These are phyloP conservation scores for Podilymbus podiceps DNA, from an alignment of 2,113 vertebrate species.

Conservation along the genomic window DNA sequence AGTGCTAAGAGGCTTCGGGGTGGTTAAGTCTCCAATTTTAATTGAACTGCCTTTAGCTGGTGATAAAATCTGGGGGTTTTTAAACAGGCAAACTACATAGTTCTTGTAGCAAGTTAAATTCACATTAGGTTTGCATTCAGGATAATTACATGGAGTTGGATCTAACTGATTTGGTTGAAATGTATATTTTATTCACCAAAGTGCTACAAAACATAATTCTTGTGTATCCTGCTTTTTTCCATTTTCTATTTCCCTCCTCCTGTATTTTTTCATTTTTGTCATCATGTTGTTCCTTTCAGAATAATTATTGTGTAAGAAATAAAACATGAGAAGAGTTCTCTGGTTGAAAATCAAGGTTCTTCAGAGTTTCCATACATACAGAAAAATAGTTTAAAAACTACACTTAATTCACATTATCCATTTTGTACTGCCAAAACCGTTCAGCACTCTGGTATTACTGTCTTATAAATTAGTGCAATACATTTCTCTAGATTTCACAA, in stretches of 20 bases:
- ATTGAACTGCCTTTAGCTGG: slow-evolving; percentile 40
- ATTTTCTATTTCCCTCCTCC: neutral
- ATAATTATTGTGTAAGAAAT: neutral
- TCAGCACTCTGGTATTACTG: neutral
- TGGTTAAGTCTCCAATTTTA: slow-evolving; percentile 36
- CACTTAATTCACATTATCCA: neutral
- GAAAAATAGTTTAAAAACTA: neutral
- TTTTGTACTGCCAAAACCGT: neutral
- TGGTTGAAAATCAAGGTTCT: neutral
- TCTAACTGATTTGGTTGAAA: slow-evolving; percentile 11
- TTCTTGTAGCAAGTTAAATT: slow-evolving; percentile 14
- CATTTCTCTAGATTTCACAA: no score
- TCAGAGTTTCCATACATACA: neutral
- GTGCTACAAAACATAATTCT: neutral
- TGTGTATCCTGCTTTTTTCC: neutral
- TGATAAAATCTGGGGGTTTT: slow-evolving; percentile 49
- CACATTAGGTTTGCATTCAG: slow-evolving; percentile 19
- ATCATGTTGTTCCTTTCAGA: neutral
- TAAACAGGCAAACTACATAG: slow-evolving; percentile 21
- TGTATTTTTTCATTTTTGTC: neutral
- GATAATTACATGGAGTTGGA: slow-evolving; percentile 22
- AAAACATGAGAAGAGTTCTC: neutral
- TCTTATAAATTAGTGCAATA: no score
- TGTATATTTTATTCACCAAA: slow-evolving; percentile 1
- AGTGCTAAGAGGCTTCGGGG: neutral